These are phyloP conservation scores for Micromys minutus DNA, from an alignment of 2,113 vertebrate species.

Conservation along the genomic window DNA sequence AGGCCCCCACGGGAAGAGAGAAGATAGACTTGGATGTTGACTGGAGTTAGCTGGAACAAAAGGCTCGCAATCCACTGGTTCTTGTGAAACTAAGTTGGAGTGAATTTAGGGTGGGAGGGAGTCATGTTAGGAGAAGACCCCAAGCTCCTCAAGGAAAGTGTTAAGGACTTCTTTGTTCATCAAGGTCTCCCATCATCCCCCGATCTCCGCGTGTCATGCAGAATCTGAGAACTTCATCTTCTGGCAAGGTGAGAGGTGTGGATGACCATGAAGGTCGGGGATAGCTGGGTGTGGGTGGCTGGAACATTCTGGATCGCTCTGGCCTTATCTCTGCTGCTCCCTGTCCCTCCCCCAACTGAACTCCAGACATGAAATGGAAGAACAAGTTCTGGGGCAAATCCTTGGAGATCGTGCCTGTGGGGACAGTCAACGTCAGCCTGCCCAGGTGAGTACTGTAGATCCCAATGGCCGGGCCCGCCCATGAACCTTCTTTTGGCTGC, in stretches of 20 bases:
- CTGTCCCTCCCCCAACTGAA: neutral
- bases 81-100: neutral
- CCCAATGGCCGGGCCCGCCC: neutral
- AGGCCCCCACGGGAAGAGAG: neutral
- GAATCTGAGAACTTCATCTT: slow-evolving; percentile 94
- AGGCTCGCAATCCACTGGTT: neutral
- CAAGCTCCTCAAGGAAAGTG: neutral
- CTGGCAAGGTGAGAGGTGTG: slow-evolving; percentile 91
- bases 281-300: neutral
- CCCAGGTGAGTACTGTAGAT: slow-evolving; percentile 86
- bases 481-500: neutral
- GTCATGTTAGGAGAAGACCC: neutral
- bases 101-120: neutral
- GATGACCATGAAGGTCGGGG: neutral
- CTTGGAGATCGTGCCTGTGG: slow-evolving; percentile 92
- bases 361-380: slow-evolving; percentile 95
- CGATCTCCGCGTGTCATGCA: slow-evolving; percentile 92
- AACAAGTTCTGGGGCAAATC: slow-evolving; percentile 98
- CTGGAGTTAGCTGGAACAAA: neutral
- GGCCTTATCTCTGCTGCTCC: neutral
- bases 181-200: slow-evolving; percentile 94
- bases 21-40: neutral
- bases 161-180: slow-evolving; percentile 24
- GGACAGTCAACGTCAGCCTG: slow-evolving; percentile 90
- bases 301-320: neutral